Conservation (phyloP, 1,140 invertebrate species). For the Coelopa frigida region DNA sequence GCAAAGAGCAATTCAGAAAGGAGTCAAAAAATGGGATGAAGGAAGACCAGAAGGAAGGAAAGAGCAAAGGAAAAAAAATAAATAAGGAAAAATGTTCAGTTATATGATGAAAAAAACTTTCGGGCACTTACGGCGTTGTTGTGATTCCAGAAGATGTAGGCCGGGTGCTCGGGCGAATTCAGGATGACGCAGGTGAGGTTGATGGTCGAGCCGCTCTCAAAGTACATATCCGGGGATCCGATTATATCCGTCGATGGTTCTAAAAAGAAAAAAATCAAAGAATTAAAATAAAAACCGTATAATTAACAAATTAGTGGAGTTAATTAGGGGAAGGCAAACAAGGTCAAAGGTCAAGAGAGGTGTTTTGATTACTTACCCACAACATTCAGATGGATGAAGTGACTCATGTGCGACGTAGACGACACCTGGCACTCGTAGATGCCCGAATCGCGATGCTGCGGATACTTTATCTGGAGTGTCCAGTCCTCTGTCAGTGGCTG, state of each 20-base stretch:
- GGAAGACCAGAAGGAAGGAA: background rate
- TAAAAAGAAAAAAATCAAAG: constrained; percentile 51
- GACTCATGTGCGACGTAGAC: constrained; percentile 79
- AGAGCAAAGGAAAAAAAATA: background rate
- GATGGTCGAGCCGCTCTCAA: constrained; percentile 85
- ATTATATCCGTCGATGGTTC: constrained; percentile 84
- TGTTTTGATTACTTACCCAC: constrained; percentile 70
- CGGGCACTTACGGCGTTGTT: constrained; percentile 67
- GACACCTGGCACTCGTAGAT: constrained; percentile 88
- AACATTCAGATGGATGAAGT: constrained; percentile 77
- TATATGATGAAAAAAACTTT: background rate
- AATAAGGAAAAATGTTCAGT: constrained; percentile 9
- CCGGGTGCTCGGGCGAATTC: constrained; percentile 82
- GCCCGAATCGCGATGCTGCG: constrained; percentile 70
- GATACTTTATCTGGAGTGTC: constrained; percentile 79
- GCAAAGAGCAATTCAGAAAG: no score
- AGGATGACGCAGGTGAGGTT: constrained; percentile 87
- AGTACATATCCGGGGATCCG: constrained; percentile 82
- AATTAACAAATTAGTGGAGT: background rate
- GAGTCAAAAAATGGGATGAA: background rate
- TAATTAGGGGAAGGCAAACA: background rate
- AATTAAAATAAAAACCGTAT: no score
- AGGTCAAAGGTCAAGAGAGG: no score
- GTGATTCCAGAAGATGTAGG: constrained; percentile 90
- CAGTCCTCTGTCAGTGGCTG: constrained; percentile 79